phyloP scores from a whole-genome alignment of 2,113 vertebrate genomes.

The Patagioenas fasciata region DNA sequence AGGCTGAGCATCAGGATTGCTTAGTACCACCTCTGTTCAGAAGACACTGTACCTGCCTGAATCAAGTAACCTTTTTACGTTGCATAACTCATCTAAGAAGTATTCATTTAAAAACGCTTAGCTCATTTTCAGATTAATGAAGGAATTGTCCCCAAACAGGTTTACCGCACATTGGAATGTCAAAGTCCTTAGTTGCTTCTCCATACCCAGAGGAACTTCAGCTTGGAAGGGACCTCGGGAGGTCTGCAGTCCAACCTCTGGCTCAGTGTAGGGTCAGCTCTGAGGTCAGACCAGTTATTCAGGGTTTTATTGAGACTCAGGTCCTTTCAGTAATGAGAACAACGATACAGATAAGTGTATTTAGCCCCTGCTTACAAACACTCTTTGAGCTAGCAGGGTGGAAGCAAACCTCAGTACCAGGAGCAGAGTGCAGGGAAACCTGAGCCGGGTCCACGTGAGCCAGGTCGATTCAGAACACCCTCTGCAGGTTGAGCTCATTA shows the following conservation, averaged over 20 bases:
- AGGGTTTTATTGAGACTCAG: neutral
- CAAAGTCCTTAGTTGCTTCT: neutral
- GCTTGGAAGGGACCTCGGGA: neutral
- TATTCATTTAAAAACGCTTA: neutral
- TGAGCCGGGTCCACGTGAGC: neutral
- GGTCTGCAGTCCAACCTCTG: neutral
- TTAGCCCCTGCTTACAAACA: neutral
- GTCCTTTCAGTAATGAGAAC: neutral
- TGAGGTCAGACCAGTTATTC: neutral
- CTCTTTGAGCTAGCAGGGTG: neutral
- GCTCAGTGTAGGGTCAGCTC: neutral
- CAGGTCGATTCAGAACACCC: neutral
- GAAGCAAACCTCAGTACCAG: neutral
- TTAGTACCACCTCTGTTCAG: neutral
- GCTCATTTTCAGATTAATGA: neutral
- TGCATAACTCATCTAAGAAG: neutral
- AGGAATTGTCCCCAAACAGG: neutral
- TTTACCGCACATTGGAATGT: neutral
- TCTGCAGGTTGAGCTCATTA: neutral
- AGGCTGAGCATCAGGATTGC: neutral
- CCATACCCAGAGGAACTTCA: neutral
- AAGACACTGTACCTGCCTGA: neutral
- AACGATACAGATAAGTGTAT: neutral
- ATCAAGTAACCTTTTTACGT: neutral
- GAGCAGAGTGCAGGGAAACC: neutral